A percentile compares a stretch with the other conserved stretches of the same genome.
phyloP scores from a whole-genome alignment of 2,888 invertebrate species.

The Panzeria rudis region DNA sequence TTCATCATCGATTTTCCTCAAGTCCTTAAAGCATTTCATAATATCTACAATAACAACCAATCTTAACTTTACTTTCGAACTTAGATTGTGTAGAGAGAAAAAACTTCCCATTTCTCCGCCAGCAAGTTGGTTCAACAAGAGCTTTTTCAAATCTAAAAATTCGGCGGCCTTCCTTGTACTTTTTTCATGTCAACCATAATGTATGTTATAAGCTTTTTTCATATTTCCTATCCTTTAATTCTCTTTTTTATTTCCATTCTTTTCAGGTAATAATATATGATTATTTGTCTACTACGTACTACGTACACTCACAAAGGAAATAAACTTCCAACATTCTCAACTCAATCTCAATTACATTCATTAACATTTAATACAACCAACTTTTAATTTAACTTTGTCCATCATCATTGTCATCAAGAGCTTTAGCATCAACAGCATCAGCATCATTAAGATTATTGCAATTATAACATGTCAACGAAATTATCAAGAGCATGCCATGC shows the following conservation, averaged over 20 bases:
- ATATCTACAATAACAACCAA: too few relatives aligned
- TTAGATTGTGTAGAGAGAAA: too few relatives aligned
- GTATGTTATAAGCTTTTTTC: constrained; percentile 11
- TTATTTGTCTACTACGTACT: constrained; percentile 40
- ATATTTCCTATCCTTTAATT: constrained; percentile 10
- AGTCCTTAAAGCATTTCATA: too few relatives aligned
- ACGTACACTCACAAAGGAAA: background rate
- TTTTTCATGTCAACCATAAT: background rate
- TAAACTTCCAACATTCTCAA: constrained; percentile 51
- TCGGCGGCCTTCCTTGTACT: background rate
- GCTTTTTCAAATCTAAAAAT: too few relatives aligned
- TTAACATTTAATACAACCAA: constrained; percentile 78
- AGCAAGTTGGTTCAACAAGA: too few relatives aligned
- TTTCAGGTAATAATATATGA: constrained; percentile 49
- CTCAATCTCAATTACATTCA: constrained; percentile 80
- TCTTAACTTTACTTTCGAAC: too few relatives aligned
- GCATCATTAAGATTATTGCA: constrained; percentile 59
- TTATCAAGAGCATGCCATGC: constrained; percentile 54
- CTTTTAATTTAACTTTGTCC: constrained; percentile 82
- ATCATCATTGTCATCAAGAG: constrained; percentile 72
- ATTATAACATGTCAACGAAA: constrained; percentile 69
- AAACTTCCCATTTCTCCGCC: too few relatives aligned
- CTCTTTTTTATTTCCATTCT: background rate
- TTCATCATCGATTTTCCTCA: too few relatives aligned
- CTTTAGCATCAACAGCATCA: constrained; percentile 34